Conservation (phyloP, 2,113 vertebrate species). For the Rhadina sibilatrix region DNA sequence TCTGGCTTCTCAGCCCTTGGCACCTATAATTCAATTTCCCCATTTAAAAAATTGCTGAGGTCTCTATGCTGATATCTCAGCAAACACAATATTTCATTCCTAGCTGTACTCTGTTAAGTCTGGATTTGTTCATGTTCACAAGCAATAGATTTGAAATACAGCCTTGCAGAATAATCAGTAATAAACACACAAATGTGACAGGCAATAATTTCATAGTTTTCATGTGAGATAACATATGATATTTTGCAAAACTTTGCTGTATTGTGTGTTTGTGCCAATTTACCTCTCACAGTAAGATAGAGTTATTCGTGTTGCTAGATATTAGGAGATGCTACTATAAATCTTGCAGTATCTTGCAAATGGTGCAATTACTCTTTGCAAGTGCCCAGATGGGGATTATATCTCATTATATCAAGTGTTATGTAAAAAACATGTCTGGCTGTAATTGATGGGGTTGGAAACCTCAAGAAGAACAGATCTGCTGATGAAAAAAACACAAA, state of each 20-base stretch:
- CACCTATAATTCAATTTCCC: conserved; percentile 32
- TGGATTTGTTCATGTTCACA: conserved; percentile 6
- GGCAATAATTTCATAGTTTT: conserved; percentile 47
- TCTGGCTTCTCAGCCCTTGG: background rate
- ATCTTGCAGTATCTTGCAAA: conserved; percentile 46
- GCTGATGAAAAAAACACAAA: conserved; percentile 37
- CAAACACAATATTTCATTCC: conserved; percentile 46
- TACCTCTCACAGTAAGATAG: background rate
- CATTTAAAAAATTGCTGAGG: conserved; percentile 15
- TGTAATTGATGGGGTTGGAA: conserved; percentile 43
- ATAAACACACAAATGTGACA: conserved; percentile 14
- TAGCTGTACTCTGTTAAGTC: conserved; percentile 25
- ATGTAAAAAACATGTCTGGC: conserved; percentile 22
- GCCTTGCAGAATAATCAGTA: conserved; percentile 19
- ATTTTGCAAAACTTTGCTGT: background rate
- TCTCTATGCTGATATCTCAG: conserved; percentile 24
- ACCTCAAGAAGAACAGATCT: conserved; percentile 34
- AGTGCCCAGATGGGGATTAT: conserved; percentile 57
- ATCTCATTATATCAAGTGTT: conserved; percentile 48
- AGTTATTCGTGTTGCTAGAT: background rate
- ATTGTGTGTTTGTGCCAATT: background rate
- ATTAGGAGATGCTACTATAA: conserved; percentile 35
- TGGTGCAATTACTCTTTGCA: conserved; percentile 37
- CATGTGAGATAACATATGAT: background rate
- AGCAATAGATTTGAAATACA: conserved; percentile 33